Base-by-base conservation (phyloP, 2,113 vertebrate species). In the Indri indri region DNA sequence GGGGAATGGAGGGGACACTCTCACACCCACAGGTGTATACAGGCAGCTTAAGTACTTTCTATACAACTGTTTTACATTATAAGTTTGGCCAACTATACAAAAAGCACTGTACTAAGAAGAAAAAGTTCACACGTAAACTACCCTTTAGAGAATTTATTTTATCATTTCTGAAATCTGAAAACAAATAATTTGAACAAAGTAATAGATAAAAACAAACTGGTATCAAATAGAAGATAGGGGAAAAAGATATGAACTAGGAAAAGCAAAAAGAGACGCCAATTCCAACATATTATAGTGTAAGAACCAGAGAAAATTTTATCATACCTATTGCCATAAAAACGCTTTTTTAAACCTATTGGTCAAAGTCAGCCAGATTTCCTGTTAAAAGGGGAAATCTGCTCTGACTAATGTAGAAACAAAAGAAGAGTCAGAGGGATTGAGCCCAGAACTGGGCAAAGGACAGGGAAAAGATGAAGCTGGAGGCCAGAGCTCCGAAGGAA, bases 141-240 rank as follows among this genome's bases (percentile, higher is more conserved):
- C 66, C n/a, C 57, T 79, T 25, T 42, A 65, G 5, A 63, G 32
- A 57, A 79, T 66, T 82, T 93, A 50, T 83, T 96, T 90, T 76
- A 86, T 57, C 90, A 54, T 79, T 91, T 95, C 61, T 79, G 42
- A 95, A 96, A 37, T 16, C 25, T 84, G 34, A 45, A 90, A 93
- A 80, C 6, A 91, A 84, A 73, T 77, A 14, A 86, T 42, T 34
- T 42, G 42, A 87, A 45, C 52, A n/a, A 92, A 94, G 83, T 47
- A 94, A 40, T 25, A 70, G 81, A 73, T 70, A 83, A 54, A 59
- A 63, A 34, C 32, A 95, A 66, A 82, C 16, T 63, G 42, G n/a
- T 34, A 92, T 10, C 22, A 47, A 93, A 76, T 32, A 76, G 13
- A 45, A 95, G 8, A 45, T 6, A 47, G 2, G 42, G 23, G 3